Evolutionary conservation across 2,797 vertebrate genomes (phyloP).

Genomic region (Okamejei kenojei): DNA sequence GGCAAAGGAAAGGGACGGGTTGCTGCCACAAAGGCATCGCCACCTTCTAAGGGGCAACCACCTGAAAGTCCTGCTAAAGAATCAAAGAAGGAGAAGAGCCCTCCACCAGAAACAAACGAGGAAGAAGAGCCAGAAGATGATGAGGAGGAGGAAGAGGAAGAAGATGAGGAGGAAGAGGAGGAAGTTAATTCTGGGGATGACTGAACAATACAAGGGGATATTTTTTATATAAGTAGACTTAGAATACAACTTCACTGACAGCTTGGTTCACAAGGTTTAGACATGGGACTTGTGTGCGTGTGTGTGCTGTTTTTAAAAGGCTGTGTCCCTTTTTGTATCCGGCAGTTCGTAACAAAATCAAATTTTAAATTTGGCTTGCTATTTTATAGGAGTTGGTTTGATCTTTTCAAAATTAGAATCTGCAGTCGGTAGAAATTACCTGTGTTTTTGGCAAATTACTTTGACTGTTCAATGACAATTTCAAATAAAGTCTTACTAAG

Average conservation of each 20-base stretch:
- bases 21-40: slow-evolving; percentile 74
- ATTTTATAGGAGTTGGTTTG: slow-evolving; percentile 34
- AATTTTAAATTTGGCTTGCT: slow-evolving; percentile 34
- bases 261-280: slow-evolving; percentile 38
- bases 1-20: slow-evolving; percentile 93
- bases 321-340: slow-evolving; percentile 17
- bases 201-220: slow-evolving; percentile 37
- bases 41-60: slow-evolving; percentile 32
- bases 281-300: slow-evolving; percentile 14
- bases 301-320: slow-evolving; percentile 12
- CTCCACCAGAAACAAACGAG: slow-evolving; percentile 48
- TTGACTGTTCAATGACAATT: neutral
- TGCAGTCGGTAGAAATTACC: neutral
- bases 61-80: slow-evolving; percentile 33
- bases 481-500: neutral
- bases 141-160: slow-evolving; percentile 56
- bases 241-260: slow-evolving; percentile 37
- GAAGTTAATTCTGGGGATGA: slow-evolving; percentile 60
- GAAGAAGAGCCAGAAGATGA: slow-evolving; percentile 67
- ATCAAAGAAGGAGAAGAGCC: slow-evolving; percentile 73
- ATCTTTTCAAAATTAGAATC: slow-evolving; percentile 29
- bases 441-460: neutral
- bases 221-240: slow-evolving; percentile 38
- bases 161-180: slow-evolving; percentile 49
- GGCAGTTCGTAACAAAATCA: neutral